Evolutionary conservation across 1,140 invertebrate genomes (phyloP), one percentile per base, ranked within the genome.

Genomic region (Littorina saxatilis): DNA sequence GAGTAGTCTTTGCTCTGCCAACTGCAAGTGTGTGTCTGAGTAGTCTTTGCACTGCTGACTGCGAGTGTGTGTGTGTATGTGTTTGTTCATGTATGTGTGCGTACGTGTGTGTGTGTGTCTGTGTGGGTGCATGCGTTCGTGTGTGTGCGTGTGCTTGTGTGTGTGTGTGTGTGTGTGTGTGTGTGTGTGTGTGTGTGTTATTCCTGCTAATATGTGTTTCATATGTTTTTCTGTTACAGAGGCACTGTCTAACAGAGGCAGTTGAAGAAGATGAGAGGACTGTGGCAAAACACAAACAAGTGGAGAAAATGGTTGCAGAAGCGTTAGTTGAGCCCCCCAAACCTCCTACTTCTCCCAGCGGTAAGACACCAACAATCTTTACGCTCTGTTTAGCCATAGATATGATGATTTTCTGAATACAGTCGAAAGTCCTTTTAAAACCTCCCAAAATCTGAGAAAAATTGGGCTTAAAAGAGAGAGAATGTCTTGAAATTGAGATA

Each of bases 81-180:
- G 40, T 47, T 2, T 73, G 7, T 73, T 4, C 50, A 23, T 35
- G 63, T 68, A 32, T 68, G 35, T 68, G 63, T 68, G 63, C 35
- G 35, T 68, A 32, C 35, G 68, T 72, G 68, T 72, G 68, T 72
- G 39, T 72, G 68, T 72, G 68, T 72, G 39, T 72, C 37, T 72
- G 58, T 61, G 58, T 61, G 27, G 9, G 58, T 61, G 58, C 4
- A 23, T 61, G 23, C 4, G n/a, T 61, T 23, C n/a, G 58, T 61
- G 27, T 61, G 58, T 61, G 23, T 61, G 58, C n/a, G 58, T 23
- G n/a, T 61, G 58, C n/a, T 5, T 61, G 58, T 61, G 7, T 61
- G 58, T 61, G 58, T 23, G n/a, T 61, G 58, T 23, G 23, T 61
- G 27, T 61, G 58, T 23, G 58, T 23, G 23, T 23, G 23, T 61